Evolutionary conservation across 1,140 invertebrate species (phyloP).

Genomic region (Tribolium madens): DNA sequence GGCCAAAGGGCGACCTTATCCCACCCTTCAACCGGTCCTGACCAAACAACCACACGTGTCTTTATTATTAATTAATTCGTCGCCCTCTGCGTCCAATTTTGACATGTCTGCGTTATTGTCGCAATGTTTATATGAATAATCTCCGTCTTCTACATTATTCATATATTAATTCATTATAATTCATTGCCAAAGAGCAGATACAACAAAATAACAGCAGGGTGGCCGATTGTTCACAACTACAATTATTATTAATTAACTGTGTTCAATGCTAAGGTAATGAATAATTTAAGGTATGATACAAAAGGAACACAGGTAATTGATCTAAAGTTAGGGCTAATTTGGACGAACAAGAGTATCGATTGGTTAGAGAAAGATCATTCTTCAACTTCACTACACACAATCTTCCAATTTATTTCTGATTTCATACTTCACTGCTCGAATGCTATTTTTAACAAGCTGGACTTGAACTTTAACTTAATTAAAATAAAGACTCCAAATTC

Average conservation of each 20-base stretch:
- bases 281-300: neutral
- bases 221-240: neutral
- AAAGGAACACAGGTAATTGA: neutral
- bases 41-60: conserved; percentile 30
- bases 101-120: conserved; percentile 21
- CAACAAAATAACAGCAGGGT: neutral
- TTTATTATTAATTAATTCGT: conserved; percentile 34
- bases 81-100: conserved; percentile 15
- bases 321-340: neutral
- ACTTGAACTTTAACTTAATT: neutral
- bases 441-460: neutral
- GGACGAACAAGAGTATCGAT: neutral
- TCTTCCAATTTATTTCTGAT: neutral
- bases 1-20: conserved; percentile 5
- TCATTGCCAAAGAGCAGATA: neutral
- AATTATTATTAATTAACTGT: neutral
- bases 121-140: conserved; percentile 31
- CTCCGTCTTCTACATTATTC: conserved; percentile 15
- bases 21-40: neutral
- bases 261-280: neutral
- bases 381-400: neutral
- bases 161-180: conserved; percentile 34
- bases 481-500: neutral
- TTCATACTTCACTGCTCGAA: neutral
- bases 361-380: neutral